A percentile compares a stretch with the other conserved stretches of the same genome.
These are phyloP conservation scores for Aviceda subcristata DNA, from an alignment of 2,113 vertebrate species.

Conservation along the genomic window DNA sequence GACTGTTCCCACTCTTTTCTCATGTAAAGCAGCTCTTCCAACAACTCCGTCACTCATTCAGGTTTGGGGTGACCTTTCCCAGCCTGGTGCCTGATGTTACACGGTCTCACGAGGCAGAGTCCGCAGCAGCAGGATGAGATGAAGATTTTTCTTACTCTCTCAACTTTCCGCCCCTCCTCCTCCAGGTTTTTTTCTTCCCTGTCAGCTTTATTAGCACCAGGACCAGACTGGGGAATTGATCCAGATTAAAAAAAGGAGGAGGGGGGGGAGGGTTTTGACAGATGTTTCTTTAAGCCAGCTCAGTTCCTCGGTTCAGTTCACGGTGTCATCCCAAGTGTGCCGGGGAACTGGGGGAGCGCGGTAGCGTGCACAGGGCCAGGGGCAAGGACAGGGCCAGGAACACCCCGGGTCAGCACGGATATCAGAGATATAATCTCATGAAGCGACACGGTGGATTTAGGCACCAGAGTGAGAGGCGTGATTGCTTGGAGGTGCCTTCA, in stretches of 20 bases:
- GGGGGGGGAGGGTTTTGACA: not conserved
- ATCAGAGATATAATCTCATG: not conserved
- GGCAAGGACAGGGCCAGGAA: not conserved
- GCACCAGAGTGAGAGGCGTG: not conserved
- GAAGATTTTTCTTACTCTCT: not conserved
- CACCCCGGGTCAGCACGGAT: not conserved
- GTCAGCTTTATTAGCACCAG: not conserved
- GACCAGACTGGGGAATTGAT: not conserved
- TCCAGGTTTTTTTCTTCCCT: not conserved
- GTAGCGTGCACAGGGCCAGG: accelerated
- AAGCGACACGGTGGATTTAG: not conserved
- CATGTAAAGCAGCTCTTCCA: not conserved
- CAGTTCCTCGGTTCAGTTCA: not conserved
- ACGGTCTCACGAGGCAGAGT: not conserved
- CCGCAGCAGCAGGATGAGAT: not conserved
- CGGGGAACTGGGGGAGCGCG: not conserved
- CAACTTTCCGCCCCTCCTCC: not conserved
- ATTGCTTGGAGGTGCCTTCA: not conserved
- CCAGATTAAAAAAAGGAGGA: not conserved
- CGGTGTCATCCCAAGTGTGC: not conserved
- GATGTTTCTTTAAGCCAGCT: slow-evolving; percentile 16
- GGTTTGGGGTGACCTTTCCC: not conserved
- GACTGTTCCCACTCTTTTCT: not conserved
- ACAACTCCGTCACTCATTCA: not conserved
- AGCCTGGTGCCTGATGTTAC: not conserved